Base-by-base conservation (phyloP, 2,797 vertebrate species). In the Netta rufina region DNA sequence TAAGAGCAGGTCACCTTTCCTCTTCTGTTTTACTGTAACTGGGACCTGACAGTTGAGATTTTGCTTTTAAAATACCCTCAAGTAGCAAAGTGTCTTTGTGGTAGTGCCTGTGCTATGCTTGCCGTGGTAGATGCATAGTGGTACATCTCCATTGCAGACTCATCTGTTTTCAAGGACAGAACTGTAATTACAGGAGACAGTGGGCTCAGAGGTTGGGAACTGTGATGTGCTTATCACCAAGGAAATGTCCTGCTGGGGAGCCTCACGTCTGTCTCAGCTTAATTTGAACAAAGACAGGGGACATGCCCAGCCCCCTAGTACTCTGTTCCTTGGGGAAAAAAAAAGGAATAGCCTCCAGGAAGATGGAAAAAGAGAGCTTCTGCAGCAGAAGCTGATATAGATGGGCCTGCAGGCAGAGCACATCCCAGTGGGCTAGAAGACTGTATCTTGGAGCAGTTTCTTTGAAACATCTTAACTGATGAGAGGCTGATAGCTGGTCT, bases 61-160 rank as follows among this genome's bases (percentile, higher is more conserved):
- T 77, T 71, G 30, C 41, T 61, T 66, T 71, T 57, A 20, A 61
- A 33, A 39, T 25, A 5, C 24, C 41, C 49, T 64, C 20, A 15
- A 53, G 49, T 2, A 32, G 62, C 11, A 67, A 71, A 66, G 18
- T 47, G 60, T 61, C 80, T 75, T 67, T 65, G 90, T 43, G 45
- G 62, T 2, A 13, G 43, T 84, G 58, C 30, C 62, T 54, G 77
- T 83, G 66, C 87, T 49, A 56, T 89, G 62, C 60, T 47, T 80
- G 75, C 65, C 8, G 0, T 6, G 39, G 47, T 3, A 30, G 33
- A 75, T 69, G 21, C 3, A 0, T 27, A 25, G 18, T 3, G 36
- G 4, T 51, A 27, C 25, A 27, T 70, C 33, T 84, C 32, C 24
- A 5, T 5, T 45, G 84, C 57, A 67, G 1, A 43, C 27, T 15